Evolutionary conservation across 2,888 invertebrate genomes (phyloP), one percentile per base, ranked within the genome.

Genomic region (Anticlea derivata): DNA sequence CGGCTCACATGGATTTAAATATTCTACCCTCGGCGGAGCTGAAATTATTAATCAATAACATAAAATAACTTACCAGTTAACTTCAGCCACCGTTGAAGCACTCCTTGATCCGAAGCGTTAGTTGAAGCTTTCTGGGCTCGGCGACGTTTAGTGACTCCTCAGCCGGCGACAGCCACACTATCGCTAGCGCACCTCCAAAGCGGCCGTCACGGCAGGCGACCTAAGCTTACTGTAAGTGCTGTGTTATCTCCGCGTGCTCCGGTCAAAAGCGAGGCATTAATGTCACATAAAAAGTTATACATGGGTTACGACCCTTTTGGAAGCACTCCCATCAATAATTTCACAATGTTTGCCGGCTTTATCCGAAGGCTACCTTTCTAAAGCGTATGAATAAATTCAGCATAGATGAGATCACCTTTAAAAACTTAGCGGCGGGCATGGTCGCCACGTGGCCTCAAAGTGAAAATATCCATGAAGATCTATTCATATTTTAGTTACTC

Each of bases 1-100:
- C 50, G 93, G 93, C 60, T 92, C 89, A 71, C 94, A 94, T 47
- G 93, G 93, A 66, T 89, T 89, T 71, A 90, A 74, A 71, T 81
- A 86, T 77, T 90, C 90, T 66, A 76, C 65, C 70, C 77, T 75
- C 70, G 77, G 72, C 46, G 86, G 81, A 80, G 80, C 90, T 91
- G 91, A 87, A 91, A 90, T 75, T 66, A 75, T 71, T 70, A 76
- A 75, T 63, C 63, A 73, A 73, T 68, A 74, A 50, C 62, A 76
- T 82, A 61, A 81, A 78, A 73, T 74, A 60, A 88, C 85, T 89
- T 85, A 89, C 88, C 88, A 65, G 70, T 60, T 58, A 66, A 65
- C 51, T 61, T 76, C 79, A 80, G 73, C 78, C 80, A 89, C 86
- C 86, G 81, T 78, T 68, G 88, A 86, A 90, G 89, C 89, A 82